Evolutionary conservation across 2,888 invertebrate species (phyloP), one percentile per base, ranked within the genome.

Genomic region (Lobophora halterata): DNA sequence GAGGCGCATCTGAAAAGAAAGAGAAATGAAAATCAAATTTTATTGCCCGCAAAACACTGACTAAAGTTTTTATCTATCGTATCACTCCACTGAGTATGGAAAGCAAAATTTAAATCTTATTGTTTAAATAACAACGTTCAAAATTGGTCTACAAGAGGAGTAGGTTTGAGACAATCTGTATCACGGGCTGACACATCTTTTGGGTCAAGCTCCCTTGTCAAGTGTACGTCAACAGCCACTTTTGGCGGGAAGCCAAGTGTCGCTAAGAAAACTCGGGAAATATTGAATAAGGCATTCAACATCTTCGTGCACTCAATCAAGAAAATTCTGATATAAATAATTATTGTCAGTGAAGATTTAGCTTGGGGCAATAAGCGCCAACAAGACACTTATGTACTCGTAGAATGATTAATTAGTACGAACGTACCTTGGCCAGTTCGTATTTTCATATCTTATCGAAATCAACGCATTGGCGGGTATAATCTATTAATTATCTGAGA

Each of bases 141-240:
- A 17, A 17, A 5, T n/a, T 17, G 17, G n/a, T n/a, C n/a, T n/a
- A n/a, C n/a, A n/a, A 2, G 2, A 5, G 17, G 13, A 12, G 7
- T 13, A 7, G 6, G n/a, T 7, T 13, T 13, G 25, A n/a, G 13
- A 12, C 7, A 5, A 17, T n/a, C 17, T 18, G 33, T 33, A 43
- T 43, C 28, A 11, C 36, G 16, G 65, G 61, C 61, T 65, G 59
- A 61, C 61, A 52, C 61, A 72, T 77, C 71, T 76, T 72, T 68
- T 78, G 71, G 81, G 82, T 81, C 81, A 82, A 82, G 80, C 71
- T 59, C 62, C n/a, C 61, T 63, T 72, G 74, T 78, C 72, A 72
- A 80, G 79, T 67, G 62, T 61, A 69, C 71, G 74, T 74, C 77
- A 74, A 74, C 65, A 65, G 58, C 61, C 73, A 65, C 71, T 73